Base-by-base conservation (phyloP, 1,140 invertebrate genomes). In the Brachionus manjavacas region DNA sequence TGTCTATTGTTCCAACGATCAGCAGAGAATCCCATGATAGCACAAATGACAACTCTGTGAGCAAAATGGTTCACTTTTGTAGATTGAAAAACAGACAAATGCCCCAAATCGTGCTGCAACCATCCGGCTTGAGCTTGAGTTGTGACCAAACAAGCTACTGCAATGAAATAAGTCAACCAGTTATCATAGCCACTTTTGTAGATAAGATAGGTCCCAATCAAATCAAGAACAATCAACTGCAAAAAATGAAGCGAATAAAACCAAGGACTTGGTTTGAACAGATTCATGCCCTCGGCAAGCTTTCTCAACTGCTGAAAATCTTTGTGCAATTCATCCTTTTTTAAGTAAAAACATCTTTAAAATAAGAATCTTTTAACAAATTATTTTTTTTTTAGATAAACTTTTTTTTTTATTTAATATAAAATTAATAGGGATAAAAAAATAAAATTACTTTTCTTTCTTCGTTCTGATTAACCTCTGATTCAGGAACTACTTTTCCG, bases 1-100 rank as follows among this genome's bases (percentile, higher is more conserved):
- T 89, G 89, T 9, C 88, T 86, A 85, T 88, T 88, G 85, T 89
- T 89, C 88, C 89, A 90, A 88, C 88, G 89, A 85, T 88, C 39
- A 31, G 60, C 41, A 23, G 52, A 64, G 16, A 46, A 39, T 9
- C 83, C 85, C 52, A 85, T 86, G 6, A 83, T 81, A 35, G 80
- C 66, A 52, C 84, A 70, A 55, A 86, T 85, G n/a, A 84, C 52
- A 14, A 85, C 80, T 6, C 68, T 66, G 35, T 86, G 86, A 41
- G 81, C 41, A 12, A 85, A 25, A 35, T 85, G 84, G 66, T 86
- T 85, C 66, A 84, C 14, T 68, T 43, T 39, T 14, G 20, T 55
- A 9, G 64, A 76, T 55, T 85, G 85, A 43, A 86, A 86, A 12
- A 86, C 85, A 4, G 86, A 85, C 31, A 85, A 74, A 83, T 86